phyloP scores from a whole-genome alignment of 2,888 invertebrate species.

The Scaptodrosophila latifasciaeformis region DNA sequence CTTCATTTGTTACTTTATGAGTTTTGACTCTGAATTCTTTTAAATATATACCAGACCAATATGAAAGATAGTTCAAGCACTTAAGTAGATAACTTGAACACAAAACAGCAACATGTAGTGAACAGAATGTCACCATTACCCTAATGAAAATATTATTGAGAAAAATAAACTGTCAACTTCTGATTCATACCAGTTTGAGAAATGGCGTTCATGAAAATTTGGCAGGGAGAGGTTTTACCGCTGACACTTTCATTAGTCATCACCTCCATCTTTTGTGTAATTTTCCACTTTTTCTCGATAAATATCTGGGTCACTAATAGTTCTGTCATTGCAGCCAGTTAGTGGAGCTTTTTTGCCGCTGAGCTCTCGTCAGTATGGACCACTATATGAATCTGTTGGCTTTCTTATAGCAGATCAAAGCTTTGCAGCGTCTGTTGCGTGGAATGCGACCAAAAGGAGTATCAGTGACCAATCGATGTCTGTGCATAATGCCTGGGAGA shows the following conservation, averaged over 20 bases:
- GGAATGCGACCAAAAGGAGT: constrained; percentile 34
- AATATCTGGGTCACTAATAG: no score
- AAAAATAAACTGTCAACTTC: not conserved
- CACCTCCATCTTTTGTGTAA: no score
- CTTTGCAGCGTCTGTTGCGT: constrained; percentile 20
- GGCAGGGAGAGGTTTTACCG: no score
- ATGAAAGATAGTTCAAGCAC: not conserved
- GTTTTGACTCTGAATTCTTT: not conserved
- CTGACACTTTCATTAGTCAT: no score
- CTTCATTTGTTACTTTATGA: constrained; percentile 18
- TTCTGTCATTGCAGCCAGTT: no score
- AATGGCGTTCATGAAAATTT: no score
- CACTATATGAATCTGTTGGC: constrained; percentile 44
- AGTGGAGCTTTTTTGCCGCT: not conserved
- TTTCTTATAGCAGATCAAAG: constrained; percentile 31
- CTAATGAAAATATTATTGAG: constrained; percentile 20
- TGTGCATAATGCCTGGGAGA: constrained; percentile 14
- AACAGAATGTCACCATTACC: constrained; percentile 37
- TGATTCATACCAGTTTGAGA: not conserved
- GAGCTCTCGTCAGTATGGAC: constrained; percentile 29
- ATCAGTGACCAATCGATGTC: constrained; percentile 10
- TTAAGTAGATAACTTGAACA: not conserved
- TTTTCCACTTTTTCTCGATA: no score
- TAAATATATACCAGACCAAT: constrained; percentile 26
- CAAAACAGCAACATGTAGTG: constrained; percentile 6